Conservation (phyloP, 2,113 vertebrate species). For the Odocoileus hemionus region DNA sequence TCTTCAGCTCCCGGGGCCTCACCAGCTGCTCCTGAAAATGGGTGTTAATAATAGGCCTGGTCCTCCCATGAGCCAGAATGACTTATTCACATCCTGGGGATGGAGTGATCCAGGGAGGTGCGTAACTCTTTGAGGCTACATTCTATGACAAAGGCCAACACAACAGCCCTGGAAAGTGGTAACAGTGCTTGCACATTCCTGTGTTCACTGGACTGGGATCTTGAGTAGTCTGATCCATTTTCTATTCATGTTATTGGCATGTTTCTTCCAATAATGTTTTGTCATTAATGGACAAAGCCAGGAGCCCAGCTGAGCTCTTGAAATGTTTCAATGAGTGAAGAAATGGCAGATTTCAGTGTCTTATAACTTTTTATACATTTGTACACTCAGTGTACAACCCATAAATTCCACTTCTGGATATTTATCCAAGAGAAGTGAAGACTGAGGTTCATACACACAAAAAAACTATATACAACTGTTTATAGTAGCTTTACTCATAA, state of each 20-base stretch:
- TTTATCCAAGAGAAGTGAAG: neutral
- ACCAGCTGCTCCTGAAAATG: slow-evolving; percentile 11
- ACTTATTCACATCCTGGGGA: slow-evolving; percentile 38
- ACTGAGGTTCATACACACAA: neutral
- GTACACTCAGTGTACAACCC: neutral
- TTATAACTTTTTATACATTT: neutral
- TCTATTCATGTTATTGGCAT: neutral
- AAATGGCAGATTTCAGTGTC: neutral
- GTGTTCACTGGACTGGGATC: neutral
- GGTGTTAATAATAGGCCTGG: slow-evolving; percentile 39
- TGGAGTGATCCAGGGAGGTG: neutral
- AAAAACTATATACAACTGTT: neutral
- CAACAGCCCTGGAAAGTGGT: neutral
- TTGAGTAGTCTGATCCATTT: neutral
- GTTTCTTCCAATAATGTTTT: neutral
- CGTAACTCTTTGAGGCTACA: neutral
- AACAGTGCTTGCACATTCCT: neutral
- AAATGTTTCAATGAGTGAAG: neutral
- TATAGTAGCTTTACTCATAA: neutral
- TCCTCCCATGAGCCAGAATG: slow-evolving; percentile 5
- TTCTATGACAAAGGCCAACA: neutral
- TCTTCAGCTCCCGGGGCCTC: slow-evolving; percentile 45
- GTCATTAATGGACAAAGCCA: neutral
- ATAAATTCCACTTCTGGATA: neutral
- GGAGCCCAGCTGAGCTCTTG: neutral